Base-by-base conservation (phyloP, 2,113 vertebrate species). In the Chaetops frenatus region DNA sequence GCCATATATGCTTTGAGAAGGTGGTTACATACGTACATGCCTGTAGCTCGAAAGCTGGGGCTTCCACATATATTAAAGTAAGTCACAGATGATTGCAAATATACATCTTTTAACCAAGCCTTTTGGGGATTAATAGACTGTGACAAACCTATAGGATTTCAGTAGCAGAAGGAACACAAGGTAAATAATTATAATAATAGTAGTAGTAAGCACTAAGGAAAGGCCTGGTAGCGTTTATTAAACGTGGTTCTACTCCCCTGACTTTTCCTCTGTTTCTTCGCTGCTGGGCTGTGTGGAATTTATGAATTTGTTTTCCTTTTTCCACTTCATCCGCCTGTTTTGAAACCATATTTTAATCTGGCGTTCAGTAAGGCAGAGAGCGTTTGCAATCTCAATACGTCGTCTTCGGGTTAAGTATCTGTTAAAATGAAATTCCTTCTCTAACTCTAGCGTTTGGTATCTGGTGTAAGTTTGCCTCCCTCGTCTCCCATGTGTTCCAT, bases 261-360 rank as follows among this genome's bases (percentile, higher is more conserved):
- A 95, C 91, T 98, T 98, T 74, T 98, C 98, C 95, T 98, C 98
- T 95, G 98, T 88, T 96, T 98, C 98, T 96, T 98, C 98, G 95
- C 97, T 97, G 97, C 97, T 98, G 96, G 98, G 97, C 82, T 98
- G 97, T 81, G 98, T 97, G 93, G 98, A 98, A 97, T 98, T 98
- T 97, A 98, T 97, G 96, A 98, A 98, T 97, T 98, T 98, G 97
- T 98, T 98, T 96, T 98, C 98, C 93, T 98, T 98, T 96, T 98
- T 98, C 98, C 98, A 98, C 93, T 98, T 98, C 98, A 98, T 98
- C 84, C 98, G 97, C 95, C 98, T 98, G 95, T 98, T 98, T 98
- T 98, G 98, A 98, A 98, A 98, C 98, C 98, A 98, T 97, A 98
- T 98, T 97, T 98, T 98, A 97, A 98, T 98, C 97, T 98, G 98